Percentiles rank a stretch among this genome's conserved stretches.
Conservation (phyloP, 2,113 vertebrate genomes). For the Agapornis roseicollis region DNA sequence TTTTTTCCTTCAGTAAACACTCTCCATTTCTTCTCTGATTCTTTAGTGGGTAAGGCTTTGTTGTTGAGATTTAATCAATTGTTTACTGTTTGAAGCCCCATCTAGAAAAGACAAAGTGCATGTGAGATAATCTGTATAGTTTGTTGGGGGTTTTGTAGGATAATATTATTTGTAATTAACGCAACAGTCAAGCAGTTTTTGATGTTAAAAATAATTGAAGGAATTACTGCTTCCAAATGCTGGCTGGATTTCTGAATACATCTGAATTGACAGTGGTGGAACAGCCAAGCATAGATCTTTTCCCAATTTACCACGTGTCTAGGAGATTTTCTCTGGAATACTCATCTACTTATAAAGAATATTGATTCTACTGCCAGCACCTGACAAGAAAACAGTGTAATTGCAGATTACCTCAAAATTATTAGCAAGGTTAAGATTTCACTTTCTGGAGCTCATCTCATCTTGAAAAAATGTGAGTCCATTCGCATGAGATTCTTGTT, state of each 20-base stretch:
- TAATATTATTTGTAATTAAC: slow-evolving; percentile 52
- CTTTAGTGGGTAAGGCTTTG: not conserved
- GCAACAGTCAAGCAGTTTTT: slow-evolving; percentile 37
- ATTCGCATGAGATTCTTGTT: not conserved
- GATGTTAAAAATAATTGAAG: not conserved
- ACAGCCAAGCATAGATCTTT: not conserved
- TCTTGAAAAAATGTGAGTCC: not conserved
- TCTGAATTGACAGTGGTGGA: not conserved
- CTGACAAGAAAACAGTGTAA: not conserved
- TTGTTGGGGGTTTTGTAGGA: not conserved
- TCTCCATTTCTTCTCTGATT: not conserved
- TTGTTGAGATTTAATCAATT: not conserved
- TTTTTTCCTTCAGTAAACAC: not conserved
- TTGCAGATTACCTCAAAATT: not conserved
- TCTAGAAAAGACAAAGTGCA: not conserved
- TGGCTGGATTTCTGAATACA: not conserved
- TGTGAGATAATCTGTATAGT: not conserved
- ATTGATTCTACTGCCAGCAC: not conserved
- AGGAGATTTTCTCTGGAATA: not conserved
- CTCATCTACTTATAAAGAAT: not conserved
- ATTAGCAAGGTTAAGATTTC: not conserved
- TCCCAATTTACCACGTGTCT: not conserved
- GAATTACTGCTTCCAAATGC: not conserved
- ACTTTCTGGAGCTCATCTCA: not conserved
- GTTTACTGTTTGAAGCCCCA: not conserved